phyloP scores from a whole-genome alignment of 2,888 invertebrate species.

The Agrochola circellaris region DNA sequence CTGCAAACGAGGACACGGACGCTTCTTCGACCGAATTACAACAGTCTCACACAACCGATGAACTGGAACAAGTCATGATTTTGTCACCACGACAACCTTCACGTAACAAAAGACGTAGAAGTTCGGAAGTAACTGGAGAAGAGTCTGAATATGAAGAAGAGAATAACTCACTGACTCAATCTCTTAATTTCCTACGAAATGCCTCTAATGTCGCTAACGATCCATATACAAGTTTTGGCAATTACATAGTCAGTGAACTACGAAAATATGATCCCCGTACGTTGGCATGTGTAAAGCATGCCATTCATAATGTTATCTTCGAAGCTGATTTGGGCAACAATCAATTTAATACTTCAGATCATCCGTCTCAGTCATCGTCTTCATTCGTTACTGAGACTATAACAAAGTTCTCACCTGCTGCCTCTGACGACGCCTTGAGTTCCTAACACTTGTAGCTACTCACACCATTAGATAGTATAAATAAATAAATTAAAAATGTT shows the following conservation, averaged over 20 bases:
- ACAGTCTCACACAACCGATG: neutral
- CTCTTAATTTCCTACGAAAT: constrained; percentile 6
- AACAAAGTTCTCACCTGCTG: constrained; percentile 1
- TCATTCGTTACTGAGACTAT: neutral
- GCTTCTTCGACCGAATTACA: constrained; percentile 2
- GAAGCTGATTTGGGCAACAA: constrained; percentile 23
- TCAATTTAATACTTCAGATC: neutral
- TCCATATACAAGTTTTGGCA: constrained; percentile 21
- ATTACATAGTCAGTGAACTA: constrained; percentile 29
- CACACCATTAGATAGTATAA: neutral
- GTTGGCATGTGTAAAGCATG: constrained; percentile 23
- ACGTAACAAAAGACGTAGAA: neutral
- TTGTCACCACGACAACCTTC: neutral
- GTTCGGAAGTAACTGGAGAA: neutral
- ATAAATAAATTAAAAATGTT: neutral
- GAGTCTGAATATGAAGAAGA: constrained; percentile 17
- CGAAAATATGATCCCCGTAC: constrained; percentile 19
- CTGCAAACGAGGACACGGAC: constrained; percentile 9
- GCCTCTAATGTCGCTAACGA: neutral
- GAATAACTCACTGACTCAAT: neutral
- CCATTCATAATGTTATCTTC: constrained; percentile 24
- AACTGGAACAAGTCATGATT: constrained; percentile 10
- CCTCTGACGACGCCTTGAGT: constrained; percentile 8
- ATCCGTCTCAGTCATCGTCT: constrained; percentile 3
- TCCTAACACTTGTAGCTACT: neutral